Conservation (phyloP, 1,140 invertebrate genomes). For the Helicoverpa armigera region DNA sequence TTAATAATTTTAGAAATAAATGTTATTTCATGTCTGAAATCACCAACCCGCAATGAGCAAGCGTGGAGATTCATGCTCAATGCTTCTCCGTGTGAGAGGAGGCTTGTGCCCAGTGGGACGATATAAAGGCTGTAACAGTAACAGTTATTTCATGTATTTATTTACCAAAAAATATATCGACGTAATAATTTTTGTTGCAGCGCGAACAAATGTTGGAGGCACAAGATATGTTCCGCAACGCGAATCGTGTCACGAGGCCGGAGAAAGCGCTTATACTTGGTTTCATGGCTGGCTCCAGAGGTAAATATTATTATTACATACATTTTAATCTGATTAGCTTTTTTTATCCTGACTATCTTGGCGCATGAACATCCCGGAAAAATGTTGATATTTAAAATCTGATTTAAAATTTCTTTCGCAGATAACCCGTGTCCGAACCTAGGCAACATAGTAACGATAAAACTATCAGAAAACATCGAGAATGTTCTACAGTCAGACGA, state of each 20-base stretch:
- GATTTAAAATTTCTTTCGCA: constrained; percentile 79
- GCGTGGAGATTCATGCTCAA: no score
- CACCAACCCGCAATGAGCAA: no score
- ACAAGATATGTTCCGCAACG: constrained; percentile 98
- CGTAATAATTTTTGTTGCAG: constrained; percentile 82
- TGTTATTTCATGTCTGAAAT: no score
- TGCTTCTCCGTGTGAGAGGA: no score
- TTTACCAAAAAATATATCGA: neutral
- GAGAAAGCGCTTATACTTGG: constrained; percentile 99
- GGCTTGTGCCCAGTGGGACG: no score
- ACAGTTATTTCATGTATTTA: neutral
- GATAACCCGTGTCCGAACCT: constrained; percentile 98
- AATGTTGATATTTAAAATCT: neutral
- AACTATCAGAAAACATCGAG: constrained; percentile 95
- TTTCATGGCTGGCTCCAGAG: constrained; percentile 98
- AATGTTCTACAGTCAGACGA: constrained; percentile 92
- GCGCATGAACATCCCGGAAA: neutral
- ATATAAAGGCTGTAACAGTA: no score
- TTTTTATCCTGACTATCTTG: neutral
- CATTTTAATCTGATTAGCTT: neutral
- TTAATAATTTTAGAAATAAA: no score
- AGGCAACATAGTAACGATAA: constrained; percentile 97
- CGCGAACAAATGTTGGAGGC: constrained; percentile 98
- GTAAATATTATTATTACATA: constrained; percentile 80
- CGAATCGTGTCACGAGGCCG: constrained; percentile 97